Conservation (phyloP, 2,888 invertebrate species). For the Drosophila anceps region DNA sequence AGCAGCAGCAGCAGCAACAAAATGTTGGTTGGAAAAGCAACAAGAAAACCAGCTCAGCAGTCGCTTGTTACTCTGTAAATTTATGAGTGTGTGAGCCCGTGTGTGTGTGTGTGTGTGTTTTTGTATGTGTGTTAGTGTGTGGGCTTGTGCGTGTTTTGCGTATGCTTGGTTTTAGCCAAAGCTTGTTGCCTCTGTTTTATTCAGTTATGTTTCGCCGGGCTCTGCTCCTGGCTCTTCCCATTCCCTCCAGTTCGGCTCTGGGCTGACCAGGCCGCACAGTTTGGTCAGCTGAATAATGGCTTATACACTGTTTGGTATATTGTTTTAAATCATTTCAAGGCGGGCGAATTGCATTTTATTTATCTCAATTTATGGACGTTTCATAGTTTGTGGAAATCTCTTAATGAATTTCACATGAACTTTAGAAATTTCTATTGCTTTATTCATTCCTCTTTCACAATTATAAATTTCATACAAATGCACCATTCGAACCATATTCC, state of each 20-base stretch:
- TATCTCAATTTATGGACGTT: background rate
- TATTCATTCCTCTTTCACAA: no score
- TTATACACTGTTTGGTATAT: background rate
- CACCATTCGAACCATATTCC: no score
- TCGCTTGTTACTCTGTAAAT: slow-evolving; percentile 30
- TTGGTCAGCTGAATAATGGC: slow-evolving; percentile 16
- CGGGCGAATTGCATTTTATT: slow-evolving; percentile 21
- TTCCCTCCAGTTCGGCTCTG: background rate
- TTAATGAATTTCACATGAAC: background rate
- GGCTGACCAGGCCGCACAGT: slow-evolving; percentile 13
- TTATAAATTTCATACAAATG: no score
- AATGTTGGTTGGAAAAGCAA: slow-evolving; percentile 38
- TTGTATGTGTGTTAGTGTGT: slow-evolving; percentile 6
- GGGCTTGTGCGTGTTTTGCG: slow-evolving; percentile 17
- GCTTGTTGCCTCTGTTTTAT: slow-evolving; percentile 24
- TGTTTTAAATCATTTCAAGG: slow-evolving; percentile 20
- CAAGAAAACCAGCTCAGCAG: slow-evolving; percentile 52
- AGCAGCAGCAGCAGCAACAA: slow-evolving; percentile 13
- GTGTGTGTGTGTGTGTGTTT: slow-evolving; percentile 5
- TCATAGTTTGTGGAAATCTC: background rate
- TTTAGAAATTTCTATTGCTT: background rate
- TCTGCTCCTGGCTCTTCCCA: background rate
- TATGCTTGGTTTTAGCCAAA: slow-evolving; percentile 49
- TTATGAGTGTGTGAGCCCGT: slow-evolving; percentile 10
- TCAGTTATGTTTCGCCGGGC: background rate